phyloP scores from a whole-genome alignment of 2,888 invertebrate species.

The Zygothrica quintamaculata region DNA sequence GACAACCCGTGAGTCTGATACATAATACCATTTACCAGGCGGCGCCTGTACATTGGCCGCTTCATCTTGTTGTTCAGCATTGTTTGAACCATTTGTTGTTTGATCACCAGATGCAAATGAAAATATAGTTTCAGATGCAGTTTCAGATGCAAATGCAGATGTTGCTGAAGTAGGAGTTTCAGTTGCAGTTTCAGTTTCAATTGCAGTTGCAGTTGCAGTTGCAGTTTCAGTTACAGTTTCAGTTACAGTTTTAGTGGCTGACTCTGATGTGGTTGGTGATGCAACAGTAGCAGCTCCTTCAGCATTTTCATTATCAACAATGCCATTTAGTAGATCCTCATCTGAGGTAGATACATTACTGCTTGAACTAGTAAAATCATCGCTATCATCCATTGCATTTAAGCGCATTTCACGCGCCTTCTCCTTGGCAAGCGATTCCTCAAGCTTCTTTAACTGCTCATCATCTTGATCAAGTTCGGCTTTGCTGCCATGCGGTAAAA shows the following conservation, averaged over 20 bases:
- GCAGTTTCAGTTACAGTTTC: too few species aligned
- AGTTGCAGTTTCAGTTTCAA: too few species aligned
- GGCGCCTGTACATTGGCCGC: constrained; percentile 85
- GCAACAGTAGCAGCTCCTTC: constrained; percentile 32
- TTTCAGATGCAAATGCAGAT: too few species aligned
- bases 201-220: too few species aligned
- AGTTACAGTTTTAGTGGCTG: too few species aligned
- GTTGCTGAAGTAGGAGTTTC: too few species aligned
- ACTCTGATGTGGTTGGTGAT: too few species aligned
- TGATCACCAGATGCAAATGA: neutral
- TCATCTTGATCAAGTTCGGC: constrained; percentile 85
- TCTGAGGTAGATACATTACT: constrained; percentile 79
- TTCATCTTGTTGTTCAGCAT: constrained; percentile 81
- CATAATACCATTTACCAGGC: constrained; percentile 95
- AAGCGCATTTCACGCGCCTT: constrained; percentile 82
- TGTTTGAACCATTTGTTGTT: constrained; percentile 27
- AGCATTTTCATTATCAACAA: constrained; percentile 14
- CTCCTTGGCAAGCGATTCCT: constrained; percentile 82
- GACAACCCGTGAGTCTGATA: constrained; percentile 95
- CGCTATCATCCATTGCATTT: constrained; percentile 84
- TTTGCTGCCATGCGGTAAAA: constrained; percentile 88
- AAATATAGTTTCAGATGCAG: too few species aligned
- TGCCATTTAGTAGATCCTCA: constrained; percentile 38
- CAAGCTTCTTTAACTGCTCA: constrained; percentile 84
- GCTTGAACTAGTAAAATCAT: constrained; percentile 87